Conservation (phyloP, 2,888 invertebrate species). For the Tromatobia lineatoria region DNA sequence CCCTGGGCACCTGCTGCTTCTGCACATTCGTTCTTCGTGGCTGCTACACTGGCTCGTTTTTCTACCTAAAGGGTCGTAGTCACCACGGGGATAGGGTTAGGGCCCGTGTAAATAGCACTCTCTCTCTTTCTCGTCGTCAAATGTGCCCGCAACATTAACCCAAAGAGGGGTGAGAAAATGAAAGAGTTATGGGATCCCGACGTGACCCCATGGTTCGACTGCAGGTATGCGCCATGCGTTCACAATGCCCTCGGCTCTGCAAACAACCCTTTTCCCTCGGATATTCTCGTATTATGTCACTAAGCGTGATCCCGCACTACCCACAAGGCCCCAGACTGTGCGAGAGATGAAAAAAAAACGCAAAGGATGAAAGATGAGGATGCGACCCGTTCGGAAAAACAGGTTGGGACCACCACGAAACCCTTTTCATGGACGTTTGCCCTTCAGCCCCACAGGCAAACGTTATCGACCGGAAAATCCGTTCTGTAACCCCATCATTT, state of each 20-base stretch:
- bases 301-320: conserved; percentile 75
- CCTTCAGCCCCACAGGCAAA: conserved; percentile 30
- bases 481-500: conserved; percentile 42
- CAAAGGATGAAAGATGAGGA: conserved; percentile 47
- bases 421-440: conserved; percentile 62
- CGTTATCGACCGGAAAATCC: conserved; percentile 65
- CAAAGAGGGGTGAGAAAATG: conserved; percentile 34
- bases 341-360: conserved; percentile 44
- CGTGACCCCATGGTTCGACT: conserved; percentile 42
- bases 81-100: conserved; percentile 48
- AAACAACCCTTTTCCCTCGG: conserved; percentile 78
- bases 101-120: conserved; percentile 53
- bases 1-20: conserved; percentile 64
- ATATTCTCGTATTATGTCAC: conserved; percentile 77
- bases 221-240: conserved; percentile 74
- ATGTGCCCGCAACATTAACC: conserved; percentile 56
- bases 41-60: conserved; percentile 50
- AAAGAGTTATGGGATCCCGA: conserved; percentile 62
- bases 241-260: conserved; percentile 70
- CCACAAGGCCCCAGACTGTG: not conserved
- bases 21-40: conserved; percentile 44
- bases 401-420: conserved; percentile 69
- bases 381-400: conserved; percentile 57
- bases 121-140: conserved; percentile 32
- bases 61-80: conserved; percentile 42